A percentile compares a stretch with the other conserved stretches of the same genome.
Conservation (phyloP, 30 jellyfish, hydroid and myxozoan genomes). For the Nemopilema nomurai region DNA sequence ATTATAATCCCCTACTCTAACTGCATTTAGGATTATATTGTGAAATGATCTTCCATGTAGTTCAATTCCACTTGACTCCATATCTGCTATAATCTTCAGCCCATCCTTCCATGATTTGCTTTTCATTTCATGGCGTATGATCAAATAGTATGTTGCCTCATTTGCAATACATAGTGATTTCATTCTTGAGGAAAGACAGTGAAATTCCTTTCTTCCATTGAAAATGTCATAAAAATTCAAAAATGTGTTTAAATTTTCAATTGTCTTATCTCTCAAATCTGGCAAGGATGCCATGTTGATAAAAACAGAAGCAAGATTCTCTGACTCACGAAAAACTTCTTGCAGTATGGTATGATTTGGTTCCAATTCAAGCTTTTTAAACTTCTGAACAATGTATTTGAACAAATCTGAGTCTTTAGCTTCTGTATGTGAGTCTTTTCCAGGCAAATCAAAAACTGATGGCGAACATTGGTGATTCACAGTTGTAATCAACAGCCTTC, state of each 20-base stretch:
- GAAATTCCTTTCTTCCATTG: background rate
- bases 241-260: constrained; percentile 34
- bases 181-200: constrained; percentile 12
- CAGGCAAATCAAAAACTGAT: background rate
- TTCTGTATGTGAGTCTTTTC: background rate
- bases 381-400: background rate
- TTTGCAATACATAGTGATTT: constrained; percentile 17
- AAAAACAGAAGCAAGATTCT: background rate
- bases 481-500: background rate
- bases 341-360: background rate
- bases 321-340: background rate
- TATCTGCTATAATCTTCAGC: constrained; percentile 9
- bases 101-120: constrained; percentile 52
- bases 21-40: constrained; percentile 31
- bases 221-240: constrained; percentile 43
- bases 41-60: constrained; percentile 53
- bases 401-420: background rate
- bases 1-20: constrained; percentile 18
- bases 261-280: background rate
- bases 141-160: constrained; percentile 46
- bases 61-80: constrained; percentile 30
- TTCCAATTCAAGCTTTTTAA: constrained; percentile 20
- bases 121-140: constrained; percentile 29
- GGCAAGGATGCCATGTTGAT: background rate
- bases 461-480: background rate